A percentile compares a stretch with the other conserved stretches of the same genome.
phyloP scores from a whole-genome alignment of 2,113 vertebrate species.

The Malaclemys terrapin region DNA sequence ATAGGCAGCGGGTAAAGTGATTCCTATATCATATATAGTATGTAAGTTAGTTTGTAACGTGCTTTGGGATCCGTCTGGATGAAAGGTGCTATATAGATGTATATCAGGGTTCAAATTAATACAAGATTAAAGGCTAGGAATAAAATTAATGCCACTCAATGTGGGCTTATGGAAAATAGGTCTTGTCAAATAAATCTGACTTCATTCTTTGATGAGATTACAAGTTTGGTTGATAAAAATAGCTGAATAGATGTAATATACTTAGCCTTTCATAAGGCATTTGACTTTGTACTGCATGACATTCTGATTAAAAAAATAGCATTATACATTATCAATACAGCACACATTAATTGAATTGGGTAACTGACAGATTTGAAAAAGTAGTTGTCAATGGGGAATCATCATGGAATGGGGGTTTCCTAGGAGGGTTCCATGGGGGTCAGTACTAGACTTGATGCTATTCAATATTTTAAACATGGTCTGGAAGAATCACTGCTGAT shows the following conservation, averaged over 20 bases:
- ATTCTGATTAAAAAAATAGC: background rate
- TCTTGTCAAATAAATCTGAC: background rate
- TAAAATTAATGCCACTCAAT: background rate
- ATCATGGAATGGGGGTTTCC: too few species aligned
- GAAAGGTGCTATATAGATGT: rapidly evolving
- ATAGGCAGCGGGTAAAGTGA: constrained; percentile 8
- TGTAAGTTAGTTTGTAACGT: background rate
- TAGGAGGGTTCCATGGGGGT: too few species aligned
- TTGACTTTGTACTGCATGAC: background rate
- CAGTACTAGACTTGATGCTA: background rate
- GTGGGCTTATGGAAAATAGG: background rate
- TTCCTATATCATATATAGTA: background rate
- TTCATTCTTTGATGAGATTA: background rate
- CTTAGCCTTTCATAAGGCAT: background rate
- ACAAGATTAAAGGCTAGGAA: background rate
- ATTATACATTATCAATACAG: background rate
- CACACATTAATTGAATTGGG: background rate
- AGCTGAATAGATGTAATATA: background rate
- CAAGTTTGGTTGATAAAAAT: too few species aligned
- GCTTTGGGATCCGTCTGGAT: background rate
- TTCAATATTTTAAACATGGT: background rate
- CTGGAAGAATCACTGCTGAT: background rate
- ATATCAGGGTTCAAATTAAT: background rate
- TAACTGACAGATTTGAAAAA: too few species aligned
- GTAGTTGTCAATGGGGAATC: too few species aligned